Evolutionary conservation across 2,888 invertebrate species (phyloP), one percentile per base, ranked within the genome.

Genomic region (Bembecia ichneumoniformis): DNA sequence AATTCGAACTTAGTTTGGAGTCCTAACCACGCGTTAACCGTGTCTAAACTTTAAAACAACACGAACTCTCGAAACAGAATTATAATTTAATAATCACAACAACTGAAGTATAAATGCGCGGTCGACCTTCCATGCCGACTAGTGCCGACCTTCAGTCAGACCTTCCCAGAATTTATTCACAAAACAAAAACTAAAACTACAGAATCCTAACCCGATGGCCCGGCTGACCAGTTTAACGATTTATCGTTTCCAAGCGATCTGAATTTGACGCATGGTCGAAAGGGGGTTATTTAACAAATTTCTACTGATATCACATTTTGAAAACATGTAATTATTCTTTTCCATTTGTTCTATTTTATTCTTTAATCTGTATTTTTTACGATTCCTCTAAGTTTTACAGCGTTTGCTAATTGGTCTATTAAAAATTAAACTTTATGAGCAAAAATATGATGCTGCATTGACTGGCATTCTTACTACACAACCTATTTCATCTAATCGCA

Each of bases 91-190:
- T 45, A n/a, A 49, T 64, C 61, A 65, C 62, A 63, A 66, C 64
- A 66, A 64, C 59, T 66, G 59, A 53, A 62, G 58, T 49, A 56
- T 59, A 60, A 59, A 7, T 5, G 7, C 7, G 7, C 7, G 28
- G 5, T 9, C 7, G 9, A 5, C 28, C 9, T 28, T 3, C 28
- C 5, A 28, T 57, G 60, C 62, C 63, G 66, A 67, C 66, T 62
- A 60, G 61, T 57, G 62, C 62, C 74, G 80, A 76, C 82, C 82
- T 84, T 83, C 81, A 57, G 51, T 51, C n/a, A 74, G 77, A 75
- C 82, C 82, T 83, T 83, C 79, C 68, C 68, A 71, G 75, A 80
- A 80, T 56, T 64, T 66, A 66, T 60, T 65, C 63, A 64, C 63
- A 68, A 71, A 79, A 77, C 69, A 74, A 78, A 50, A 76, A 77